Conservation (phyloP, 2,113 vertebrate species). For the Tonatia bakeri region DNA sequence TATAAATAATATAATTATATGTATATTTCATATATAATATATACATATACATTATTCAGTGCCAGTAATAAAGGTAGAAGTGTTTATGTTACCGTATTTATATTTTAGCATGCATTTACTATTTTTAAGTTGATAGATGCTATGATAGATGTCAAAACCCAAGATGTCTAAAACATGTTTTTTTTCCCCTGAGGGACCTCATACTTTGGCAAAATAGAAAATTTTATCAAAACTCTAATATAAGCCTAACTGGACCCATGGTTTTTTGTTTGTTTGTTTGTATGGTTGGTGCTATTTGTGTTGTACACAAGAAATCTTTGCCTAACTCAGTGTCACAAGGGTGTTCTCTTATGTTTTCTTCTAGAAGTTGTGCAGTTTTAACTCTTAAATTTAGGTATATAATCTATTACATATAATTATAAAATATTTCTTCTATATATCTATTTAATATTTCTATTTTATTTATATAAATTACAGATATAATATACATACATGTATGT, state of each 20-base stretch:
- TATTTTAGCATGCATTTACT: not conserved
- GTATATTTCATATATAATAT: not conserved
- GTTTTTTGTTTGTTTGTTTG: not conserved
- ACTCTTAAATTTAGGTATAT: not conserved
- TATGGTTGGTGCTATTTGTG: not conserved
- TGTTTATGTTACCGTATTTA: not conserved
- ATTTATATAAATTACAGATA: not conserved
- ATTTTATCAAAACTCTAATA: not conserved
- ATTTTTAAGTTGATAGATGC: not conserved
- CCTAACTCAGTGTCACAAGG: not conserved
- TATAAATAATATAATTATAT: not conserved
- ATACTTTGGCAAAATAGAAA: not conserved
- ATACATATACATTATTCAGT: not conserved
- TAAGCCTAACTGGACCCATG: not conserved
- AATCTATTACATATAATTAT: not conserved
- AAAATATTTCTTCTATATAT: not conserved
- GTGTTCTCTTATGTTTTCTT: not conserved
- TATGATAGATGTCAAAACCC: not conserved
- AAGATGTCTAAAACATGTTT: not conserved
- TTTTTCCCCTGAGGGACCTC: not conserved
- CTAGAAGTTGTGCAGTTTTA: not conserved
- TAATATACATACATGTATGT: not conserved
- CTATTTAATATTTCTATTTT: not conserved
- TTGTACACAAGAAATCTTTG: not conserved
- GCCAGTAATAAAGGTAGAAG: not conserved